phyloP scores from a whole-genome alignment of 1,140 invertebrate species.

The Leguminivora glycinivorella region DNA sequence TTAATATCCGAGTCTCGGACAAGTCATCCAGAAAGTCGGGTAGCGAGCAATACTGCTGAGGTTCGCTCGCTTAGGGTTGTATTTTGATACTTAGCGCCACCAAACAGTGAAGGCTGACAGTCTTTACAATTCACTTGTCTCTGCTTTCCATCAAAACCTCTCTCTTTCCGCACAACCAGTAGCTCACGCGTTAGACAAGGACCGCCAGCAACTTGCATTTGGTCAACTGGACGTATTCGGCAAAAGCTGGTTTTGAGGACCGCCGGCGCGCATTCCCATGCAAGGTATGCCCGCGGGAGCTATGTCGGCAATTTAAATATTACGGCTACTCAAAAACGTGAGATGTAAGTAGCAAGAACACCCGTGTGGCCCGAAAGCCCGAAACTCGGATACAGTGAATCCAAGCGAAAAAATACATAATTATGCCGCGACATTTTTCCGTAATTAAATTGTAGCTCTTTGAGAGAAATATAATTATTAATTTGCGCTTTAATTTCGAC shows the following conservation, averaged over 20 bases:
- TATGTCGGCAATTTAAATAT: slow-evolving; percentile 77
- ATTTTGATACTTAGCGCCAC: not conserved
- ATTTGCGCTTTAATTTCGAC: slow-evolving; percentile 50
- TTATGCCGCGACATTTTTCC: slow-evolving; percentile 68
- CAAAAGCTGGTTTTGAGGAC: slow-evolving; percentile 70
- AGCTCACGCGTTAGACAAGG: slow-evolving; percentile 57
- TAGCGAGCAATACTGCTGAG: no score
- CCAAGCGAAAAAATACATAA: slow-evolving; percentile 62
- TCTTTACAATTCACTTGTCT: slow-evolving; percentile 13
- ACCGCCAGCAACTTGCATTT: slow-evolving; percentile 52
- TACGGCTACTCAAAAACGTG: slow-evolving; percentile 75
- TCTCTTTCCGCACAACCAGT: slow-evolving; percentile 51
- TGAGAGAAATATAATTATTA: slow-evolving; percentile 59
- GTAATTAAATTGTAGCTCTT: slow-evolving; percentile 71
- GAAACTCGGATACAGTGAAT: slow-evolving; percentile 66
- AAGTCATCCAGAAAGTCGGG: no score
- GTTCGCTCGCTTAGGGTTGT: no score
- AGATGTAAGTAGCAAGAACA: slow-evolving; percentile 71
- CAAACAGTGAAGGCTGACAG: not conserved
- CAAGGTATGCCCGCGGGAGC: slow-evolving; percentile 71
- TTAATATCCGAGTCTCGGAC: no score
- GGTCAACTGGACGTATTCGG: slow-evolving; percentile 66
- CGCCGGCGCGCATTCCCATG: slow-evolving; percentile 73
- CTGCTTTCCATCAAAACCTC: slow-evolving; percentile 59
- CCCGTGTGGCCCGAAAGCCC: slow-evolving; percentile 66